Conservation (phyloP, 1,140 invertebrate genomes). For the Pollicipes pollicipes region DNA sequence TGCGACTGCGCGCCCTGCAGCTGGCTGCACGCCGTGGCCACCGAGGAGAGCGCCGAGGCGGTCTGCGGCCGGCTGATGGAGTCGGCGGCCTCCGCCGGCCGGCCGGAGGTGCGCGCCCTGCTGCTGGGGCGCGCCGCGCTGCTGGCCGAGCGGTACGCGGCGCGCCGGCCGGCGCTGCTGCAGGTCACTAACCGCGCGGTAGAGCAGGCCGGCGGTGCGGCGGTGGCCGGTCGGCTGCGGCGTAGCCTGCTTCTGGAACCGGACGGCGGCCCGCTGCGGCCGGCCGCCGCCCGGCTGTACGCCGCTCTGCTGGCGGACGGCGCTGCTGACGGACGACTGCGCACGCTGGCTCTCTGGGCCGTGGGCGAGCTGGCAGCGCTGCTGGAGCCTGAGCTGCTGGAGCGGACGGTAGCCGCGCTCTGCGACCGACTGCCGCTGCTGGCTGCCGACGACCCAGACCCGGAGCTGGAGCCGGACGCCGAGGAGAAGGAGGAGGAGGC, state of each 20-base stretch:
- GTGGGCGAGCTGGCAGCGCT: neutral
- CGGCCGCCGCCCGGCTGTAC: neutral
- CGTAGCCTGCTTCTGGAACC: neutral
- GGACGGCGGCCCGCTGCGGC: neutral
- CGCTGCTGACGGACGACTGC: neutral
- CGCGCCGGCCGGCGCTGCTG: neutral
- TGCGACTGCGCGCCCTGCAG: neutral
- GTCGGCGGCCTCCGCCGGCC: too few relatives aligned
- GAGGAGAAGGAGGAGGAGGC: neutral
- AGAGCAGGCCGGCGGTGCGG: neutral
- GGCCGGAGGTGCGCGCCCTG: neutral
- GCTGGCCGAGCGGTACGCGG: neutral
- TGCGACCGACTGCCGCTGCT: neutral
- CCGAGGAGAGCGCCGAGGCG: neutral
- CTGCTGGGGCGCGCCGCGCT: neutral
- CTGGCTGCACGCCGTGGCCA: neutral
- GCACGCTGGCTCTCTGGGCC: neutral
- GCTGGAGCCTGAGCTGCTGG: neutral
- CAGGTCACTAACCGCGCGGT: neutral
- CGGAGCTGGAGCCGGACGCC: neutral
- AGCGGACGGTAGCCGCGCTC: neutral
- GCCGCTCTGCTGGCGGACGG: neutral
- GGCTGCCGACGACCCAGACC: neutral
- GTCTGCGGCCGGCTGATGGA: neutral
- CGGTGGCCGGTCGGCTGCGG: neutral